These are phyloP conservation scores for Neoniphon sammara DNA, from an alignment of 2,797 vertebrate species.

Conservation along the genomic window DNA sequence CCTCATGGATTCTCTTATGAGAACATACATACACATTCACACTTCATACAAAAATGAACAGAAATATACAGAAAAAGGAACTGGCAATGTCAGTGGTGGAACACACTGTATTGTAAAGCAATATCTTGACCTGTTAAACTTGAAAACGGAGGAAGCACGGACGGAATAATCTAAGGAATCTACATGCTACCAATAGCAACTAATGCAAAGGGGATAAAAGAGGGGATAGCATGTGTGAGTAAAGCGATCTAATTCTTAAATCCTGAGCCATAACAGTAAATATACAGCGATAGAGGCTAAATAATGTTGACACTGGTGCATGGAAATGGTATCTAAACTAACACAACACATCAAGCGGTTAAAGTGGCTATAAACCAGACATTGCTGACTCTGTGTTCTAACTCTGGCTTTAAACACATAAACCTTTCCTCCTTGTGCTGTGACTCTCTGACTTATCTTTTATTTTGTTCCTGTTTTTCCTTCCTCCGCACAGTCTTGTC, in stretches of 20 bases:
- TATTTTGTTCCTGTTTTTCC: neutral
- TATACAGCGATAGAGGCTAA: constrained; percentile 40
- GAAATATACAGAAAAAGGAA: constrained; percentile 24
- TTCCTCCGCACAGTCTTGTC: neutral
- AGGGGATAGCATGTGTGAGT: constrained; percentile 14
- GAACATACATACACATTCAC: constrained; percentile 23
- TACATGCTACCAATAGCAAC: constrained; percentile 21
- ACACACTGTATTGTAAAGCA: constrained; percentile 22
- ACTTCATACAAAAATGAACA: constrained; percentile 37
- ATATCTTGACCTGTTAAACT: constrained; percentile 8
- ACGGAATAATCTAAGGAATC: constrained; percentile 14
- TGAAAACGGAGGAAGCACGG: constrained; percentile 21
- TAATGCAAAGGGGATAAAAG: constrained; percentile 28
- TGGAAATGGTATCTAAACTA: constrained; percentile 47
- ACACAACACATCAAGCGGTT: constrained; percentile 48
- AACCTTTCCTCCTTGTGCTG: constrained; percentile 21
- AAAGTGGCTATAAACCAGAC: constrained; percentile 52
- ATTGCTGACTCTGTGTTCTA: constrained; percentile 50
- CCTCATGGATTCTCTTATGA: constrained; percentile 19
- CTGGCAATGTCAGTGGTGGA: constrained; percentile 11
- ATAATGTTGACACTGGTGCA: constrained; percentile 55
- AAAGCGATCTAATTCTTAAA: constrained; percentile 33
- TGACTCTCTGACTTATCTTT: constrained; percentile 21
- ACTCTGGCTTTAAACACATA: constrained; percentile 40
- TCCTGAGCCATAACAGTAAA: constrained; percentile 13